Conservation (phyloP, 2,797 vertebrate genomes). For the Melopsittacus undulatus region DNA sequence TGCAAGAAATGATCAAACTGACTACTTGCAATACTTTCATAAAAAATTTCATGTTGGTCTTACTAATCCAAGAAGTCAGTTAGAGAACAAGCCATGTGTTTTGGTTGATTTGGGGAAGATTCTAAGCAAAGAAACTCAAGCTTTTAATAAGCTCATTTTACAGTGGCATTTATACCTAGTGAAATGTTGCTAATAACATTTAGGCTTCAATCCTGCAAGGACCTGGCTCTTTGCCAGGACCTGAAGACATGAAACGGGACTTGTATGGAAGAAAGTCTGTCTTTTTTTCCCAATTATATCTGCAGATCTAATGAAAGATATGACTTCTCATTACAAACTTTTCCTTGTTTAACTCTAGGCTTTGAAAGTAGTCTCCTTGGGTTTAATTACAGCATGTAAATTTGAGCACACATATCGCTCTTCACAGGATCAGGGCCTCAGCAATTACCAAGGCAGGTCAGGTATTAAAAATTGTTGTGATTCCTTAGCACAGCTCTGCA, state of each 20-base stretch:
- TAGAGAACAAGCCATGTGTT: neutral
- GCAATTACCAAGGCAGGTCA: constrained; percentile 18
- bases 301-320: constrained; percentile 54
- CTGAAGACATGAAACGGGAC: constrained; percentile 18
- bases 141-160: constrained; percentile 11
- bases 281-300: constrained; percentile 61
- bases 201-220: neutral
- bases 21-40: neutral
- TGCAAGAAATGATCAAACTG: neutral
- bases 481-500: constrained; percentile 4
- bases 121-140: neutral
- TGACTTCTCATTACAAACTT: constrained; percentile 60
- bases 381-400: constrained; percentile 70
- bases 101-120: neutral
- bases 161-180: neutral
- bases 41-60: neutral
- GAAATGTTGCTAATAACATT: constrained; percentile 7
- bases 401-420: neutral
- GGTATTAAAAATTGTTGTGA: constrained; percentile 25
- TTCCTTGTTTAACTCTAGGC: constrained; percentile 60
- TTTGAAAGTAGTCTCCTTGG: constrained; percentile 64
- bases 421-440: neutral
- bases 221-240: constrained; percentile 46
- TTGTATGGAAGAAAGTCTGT: neutral
- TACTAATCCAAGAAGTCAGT: neutral